These are phyloP conservation scores for Alces alces DNA, from an alignment of 2,113 vertebrate genomes.

Conservation along the genomic window DNA sequence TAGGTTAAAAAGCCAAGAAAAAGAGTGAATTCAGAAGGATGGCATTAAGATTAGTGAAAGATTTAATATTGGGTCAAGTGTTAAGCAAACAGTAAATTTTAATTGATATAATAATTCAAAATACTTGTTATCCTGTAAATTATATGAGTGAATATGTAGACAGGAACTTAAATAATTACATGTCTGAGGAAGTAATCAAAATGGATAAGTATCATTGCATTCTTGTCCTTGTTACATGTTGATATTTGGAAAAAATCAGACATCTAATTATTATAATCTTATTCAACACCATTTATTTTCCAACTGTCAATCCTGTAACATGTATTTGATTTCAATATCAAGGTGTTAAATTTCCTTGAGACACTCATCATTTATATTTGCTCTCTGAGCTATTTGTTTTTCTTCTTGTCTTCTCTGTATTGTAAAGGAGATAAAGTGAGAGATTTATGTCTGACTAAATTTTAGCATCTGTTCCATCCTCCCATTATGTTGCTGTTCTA, in stretches of 20 bases:
- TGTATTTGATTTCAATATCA: conserved; percentile 45
- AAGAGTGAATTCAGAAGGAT: background rate
- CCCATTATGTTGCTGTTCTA: background rate
- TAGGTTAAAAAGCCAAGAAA: background rate
- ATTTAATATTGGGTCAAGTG: background rate
- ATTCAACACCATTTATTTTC: conserved; percentile 30
- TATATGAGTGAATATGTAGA: background rate
- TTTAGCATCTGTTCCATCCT: conserved; percentile 51
- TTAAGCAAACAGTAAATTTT: background rate
- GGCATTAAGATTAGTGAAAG: background rate
- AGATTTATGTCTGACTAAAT: conserved; percentile 55
- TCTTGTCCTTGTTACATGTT: background rate
- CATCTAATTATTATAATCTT: conserved; percentile 10
- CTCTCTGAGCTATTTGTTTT: conserved; percentile 47
- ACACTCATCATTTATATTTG: background rate
- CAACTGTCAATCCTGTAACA: background rate
- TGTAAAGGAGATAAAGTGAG: conserved; percentile 37
- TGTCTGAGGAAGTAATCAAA: background rate
- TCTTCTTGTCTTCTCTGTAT: conserved; percentile 36
- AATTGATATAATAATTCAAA: background rate
- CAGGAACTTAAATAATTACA: background rate
- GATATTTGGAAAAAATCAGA: background rate
- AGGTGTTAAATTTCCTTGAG: conserved; percentile 40
- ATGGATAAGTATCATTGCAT: background rate
- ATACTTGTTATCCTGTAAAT: background rate